phyloP scores from a whole-genome alignment of 2,113 vertebrate genomes.

The Tursiops truncatus region DNA sequence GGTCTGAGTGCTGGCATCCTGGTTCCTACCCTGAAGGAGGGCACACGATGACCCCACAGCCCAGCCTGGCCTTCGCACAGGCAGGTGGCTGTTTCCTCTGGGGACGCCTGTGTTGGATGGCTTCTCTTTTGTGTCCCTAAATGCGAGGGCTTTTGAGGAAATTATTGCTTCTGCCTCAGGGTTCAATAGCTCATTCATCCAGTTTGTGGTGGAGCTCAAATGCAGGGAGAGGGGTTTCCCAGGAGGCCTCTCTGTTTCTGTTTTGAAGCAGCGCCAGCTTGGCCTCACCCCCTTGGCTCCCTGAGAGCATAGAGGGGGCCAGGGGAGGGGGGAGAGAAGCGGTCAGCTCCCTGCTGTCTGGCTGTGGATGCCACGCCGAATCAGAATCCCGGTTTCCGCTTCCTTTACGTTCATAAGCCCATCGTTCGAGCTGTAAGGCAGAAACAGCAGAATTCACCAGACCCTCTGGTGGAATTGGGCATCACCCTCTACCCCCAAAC shows the following conservation, averaged over 20 bases:
- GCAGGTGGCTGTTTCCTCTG: not conserved
- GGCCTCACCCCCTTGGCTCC: not conserved
- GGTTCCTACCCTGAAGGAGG: not conserved
- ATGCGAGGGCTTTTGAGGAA: not conserved
- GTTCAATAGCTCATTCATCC: not conserved
- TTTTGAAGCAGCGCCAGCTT: not conserved
- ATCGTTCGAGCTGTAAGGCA: not conserved
- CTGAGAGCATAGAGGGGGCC: not conserved
- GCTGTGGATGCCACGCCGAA: not conserved
- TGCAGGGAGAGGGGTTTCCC: not conserved
- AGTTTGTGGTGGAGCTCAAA: not conserved
- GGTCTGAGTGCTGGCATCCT: not conserved
- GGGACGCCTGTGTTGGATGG: not conserved
- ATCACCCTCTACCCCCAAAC: rapidly evolving
- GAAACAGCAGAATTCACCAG: not conserved
- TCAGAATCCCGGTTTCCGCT: not conserved
- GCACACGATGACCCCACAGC: rapidly evolving
- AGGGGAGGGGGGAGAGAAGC: not conserved
- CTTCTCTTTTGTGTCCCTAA: not conserved
- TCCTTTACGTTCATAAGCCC: not conserved
- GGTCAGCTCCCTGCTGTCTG: too few relatives aligned
- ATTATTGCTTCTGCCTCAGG: not conserved
- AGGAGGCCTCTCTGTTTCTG: not conserved
- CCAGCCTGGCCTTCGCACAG: not conserved
- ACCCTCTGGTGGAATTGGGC: not conserved